Evolutionary conservation across 2,797 vertebrate species (phyloP).

Genomic region (Xenops minutus): DNA sequence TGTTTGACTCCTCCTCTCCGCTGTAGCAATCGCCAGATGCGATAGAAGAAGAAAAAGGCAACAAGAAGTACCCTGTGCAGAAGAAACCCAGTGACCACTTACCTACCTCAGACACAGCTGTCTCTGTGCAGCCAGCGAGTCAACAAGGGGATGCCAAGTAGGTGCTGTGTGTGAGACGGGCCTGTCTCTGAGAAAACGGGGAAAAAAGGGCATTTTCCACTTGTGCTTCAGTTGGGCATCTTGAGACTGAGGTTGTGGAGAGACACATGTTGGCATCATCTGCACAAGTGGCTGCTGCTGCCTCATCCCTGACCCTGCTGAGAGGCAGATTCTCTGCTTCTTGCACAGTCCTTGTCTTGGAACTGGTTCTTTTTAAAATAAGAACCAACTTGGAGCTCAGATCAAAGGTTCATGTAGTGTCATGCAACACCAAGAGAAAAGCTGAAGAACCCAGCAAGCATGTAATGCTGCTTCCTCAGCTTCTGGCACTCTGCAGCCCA

Average conservation of each 20-base stretch:
- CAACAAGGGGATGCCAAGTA: constrained; percentile 76
- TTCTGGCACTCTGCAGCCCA: neutral
- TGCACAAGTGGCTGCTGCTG: neutral
- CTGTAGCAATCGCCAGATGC: constrained; percentile 51
- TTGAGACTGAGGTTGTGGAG: neutral
- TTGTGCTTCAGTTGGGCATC: neutral
- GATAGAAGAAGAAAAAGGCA: constrained; percentile 48
- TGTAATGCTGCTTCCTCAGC: neutral
- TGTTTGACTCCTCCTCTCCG: neutral
- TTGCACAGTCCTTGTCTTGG: neutral
- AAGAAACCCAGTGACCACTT: constrained; percentile 76
- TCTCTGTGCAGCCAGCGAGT: constrained; percentile 27
- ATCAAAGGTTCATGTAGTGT: neutral
- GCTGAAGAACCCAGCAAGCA: neutral
- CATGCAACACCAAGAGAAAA: neutral
- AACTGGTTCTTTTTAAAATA: neutral
- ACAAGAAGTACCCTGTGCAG: constrained; percentile 69
- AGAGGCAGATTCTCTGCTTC: neutral
- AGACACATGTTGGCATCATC: neutral
- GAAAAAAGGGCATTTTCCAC: neutral
- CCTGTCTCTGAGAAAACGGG: neutral
- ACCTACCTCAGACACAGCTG: constrained; percentile 39
- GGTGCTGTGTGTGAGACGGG: neutral
- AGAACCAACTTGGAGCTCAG: neutral
- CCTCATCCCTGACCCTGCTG: neutral